Percentiles rank a stretch among this genome's conserved stretches.
Conservation (phyloP, 37 sponge, comb jelly and placozoan species). For the Crambe crambe region DNA sequence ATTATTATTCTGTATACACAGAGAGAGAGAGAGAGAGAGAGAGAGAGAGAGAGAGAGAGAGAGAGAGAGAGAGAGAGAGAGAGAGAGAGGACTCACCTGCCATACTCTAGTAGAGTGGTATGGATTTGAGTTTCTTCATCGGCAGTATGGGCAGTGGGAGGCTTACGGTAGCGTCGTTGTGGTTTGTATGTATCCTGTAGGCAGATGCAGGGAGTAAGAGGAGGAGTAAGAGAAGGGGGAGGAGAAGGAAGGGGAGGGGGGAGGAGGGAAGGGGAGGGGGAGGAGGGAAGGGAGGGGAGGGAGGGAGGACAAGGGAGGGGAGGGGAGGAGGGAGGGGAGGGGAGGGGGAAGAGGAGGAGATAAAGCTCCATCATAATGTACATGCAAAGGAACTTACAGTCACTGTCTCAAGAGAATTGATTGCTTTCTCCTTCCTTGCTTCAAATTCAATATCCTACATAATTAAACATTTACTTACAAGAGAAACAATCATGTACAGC, state of each 20-base stretch:
- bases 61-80: too few relatives aligned
- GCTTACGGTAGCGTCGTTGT: conserved; percentile 70
- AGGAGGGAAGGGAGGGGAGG: neutral
- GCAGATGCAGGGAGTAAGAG: neutral
- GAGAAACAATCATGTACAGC: neutral
- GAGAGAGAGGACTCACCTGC: conserved; percentile 54
- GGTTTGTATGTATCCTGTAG: conserved; percentile 71
- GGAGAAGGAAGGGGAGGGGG: neutral
- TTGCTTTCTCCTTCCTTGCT: conserved; percentile 40
- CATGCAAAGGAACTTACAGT: conserved; percentile 32
- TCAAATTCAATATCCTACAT: conserved; percentile 67
- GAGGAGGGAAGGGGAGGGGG: neutral
- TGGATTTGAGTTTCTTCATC: conserved; percentile 82
- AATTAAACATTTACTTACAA: too few relatives aligned
- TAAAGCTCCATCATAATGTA: too few relatives aligned
- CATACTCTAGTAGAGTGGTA: conserved; percentile 89
- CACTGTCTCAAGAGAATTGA: conserved; percentile 36
- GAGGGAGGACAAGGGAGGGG: too few relatives aligned
- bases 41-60: too few relatives aligned
- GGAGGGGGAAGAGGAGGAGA: neutral
- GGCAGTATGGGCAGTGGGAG: conserved; percentile 1
- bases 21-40: too few relatives aligned
- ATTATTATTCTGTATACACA: too few relatives aligned
- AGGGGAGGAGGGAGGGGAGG: neutral
- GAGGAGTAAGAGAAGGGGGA: neutral